phyloP scores from a whole-genome alignment of 2,797 vertebrate species.

The Enteromius unitaeniatus region DNA sequence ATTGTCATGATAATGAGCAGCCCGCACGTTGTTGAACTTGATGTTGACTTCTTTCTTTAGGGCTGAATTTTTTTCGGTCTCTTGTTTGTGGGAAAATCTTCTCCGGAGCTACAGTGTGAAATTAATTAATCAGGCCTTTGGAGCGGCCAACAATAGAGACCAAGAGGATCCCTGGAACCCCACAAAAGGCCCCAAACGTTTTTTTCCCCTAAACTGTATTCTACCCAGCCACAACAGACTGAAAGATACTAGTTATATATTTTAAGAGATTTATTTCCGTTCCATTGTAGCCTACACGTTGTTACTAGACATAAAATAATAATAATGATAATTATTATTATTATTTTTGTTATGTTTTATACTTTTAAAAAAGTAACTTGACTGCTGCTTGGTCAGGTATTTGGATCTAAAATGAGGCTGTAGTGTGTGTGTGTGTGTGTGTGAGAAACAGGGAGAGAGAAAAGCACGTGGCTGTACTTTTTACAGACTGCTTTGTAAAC shows the following conservation, averaged over 20 bases:
- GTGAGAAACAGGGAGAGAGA: no score
- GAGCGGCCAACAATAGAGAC: slow-evolving; percentile 70
- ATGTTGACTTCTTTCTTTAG: slow-evolving; percentile 89
- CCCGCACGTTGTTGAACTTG: slow-evolving; percentile 92
- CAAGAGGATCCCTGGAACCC: slow-evolving; percentile 62
- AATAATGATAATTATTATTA: background rate
- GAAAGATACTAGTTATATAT: slow-evolving; percentile 2
- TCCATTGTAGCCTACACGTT: slow-evolving; percentile 11
- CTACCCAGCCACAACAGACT: slow-evolving; percentile 37
- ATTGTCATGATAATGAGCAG: slow-evolving; percentile 89
- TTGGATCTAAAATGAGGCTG: background rate
- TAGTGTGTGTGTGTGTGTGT: slow-evolving; percentile 23
- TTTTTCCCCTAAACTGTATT: slow-evolving; percentile 55
- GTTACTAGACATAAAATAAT: background rate
- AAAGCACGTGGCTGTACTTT: background rate
- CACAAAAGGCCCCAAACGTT: slow-evolving; percentile 63
- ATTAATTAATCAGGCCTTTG: slow-evolving; percentile 81
- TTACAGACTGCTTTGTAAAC: slow-evolving; percentile 27
- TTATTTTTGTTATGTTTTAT: background rate
- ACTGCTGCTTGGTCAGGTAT: slow-evolving; percentile 18
- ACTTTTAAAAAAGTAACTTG: background rate
- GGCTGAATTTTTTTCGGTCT: slow-evolving; percentile 69
- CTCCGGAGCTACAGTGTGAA: slow-evolving; percentile 79
- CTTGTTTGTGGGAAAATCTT: slow-evolving; percentile 85
- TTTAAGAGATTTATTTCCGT: background rate